Base-by-base conservation (phyloP, 2,888 invertebrate species). In the Melipona beecheii region DNA sequence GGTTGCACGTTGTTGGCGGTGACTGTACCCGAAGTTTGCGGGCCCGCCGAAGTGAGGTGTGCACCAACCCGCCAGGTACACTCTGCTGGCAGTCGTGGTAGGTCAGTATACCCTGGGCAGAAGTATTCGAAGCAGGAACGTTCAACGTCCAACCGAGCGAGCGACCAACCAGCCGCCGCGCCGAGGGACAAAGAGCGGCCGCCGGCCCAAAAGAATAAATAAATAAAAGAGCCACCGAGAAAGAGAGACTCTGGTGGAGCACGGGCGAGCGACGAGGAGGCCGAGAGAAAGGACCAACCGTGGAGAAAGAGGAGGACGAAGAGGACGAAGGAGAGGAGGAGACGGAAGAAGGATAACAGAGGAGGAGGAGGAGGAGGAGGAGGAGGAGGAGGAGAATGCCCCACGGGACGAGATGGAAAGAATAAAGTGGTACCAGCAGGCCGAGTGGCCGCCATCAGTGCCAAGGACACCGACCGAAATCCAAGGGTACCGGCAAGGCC, bases 21-120 rank as follows among this genome's bases (percentile, higher is more conserved):
- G 92, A 92, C 92, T 92, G 92, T 92, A 92, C 92, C 89, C 90
- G 89, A 92, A 92, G 92, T 92, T 91, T 89, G 91, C 90, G 86
- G 91, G 91, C 89, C 90, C 90, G 90, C 90, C 90, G 89, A 91
- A 92, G 91, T 89, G 87, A 90, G 89, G 90, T 88, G 89, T 89
- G 87, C 88, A 88, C 90, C 89, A 86, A 89, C 87, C 89, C 84
- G 89, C 85, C 84, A 82, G 91, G 90, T 90, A 89, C 88, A 86
- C 86, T 76, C 71, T 24, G 84, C 83, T 80, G 80, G 86, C 87
- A 89, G 87, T 88, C 83, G 87, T 87, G 89, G 90, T 91, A 91
- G 90, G 90, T 90, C 89, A 79, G 83, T 86, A 81, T 83, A 84
- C 87, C 80, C 86, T 84, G 90, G 86, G 90, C 89, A 83, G 60